Base-by-base conservation (phyloP, 1,140 invertebrate species). In the Chrysopa pallens region DNA sequence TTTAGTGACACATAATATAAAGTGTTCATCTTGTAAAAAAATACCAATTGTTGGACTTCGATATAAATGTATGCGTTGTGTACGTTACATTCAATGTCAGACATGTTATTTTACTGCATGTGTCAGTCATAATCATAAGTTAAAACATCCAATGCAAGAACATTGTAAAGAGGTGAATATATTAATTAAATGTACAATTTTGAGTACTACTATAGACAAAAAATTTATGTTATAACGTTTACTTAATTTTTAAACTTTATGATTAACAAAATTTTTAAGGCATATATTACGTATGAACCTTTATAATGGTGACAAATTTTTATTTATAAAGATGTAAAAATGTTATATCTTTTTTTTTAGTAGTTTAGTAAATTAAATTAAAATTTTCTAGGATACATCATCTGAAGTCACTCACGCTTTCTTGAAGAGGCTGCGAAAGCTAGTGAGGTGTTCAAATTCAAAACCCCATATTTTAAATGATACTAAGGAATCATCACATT, bases 71-170 rank as follows among this genome's bases (percentile, higher is more conserved):
- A 56, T 82, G 39, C 70, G 70, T 48, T 84, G 80, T 58, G 69
- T 81, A 45, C 74, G 71, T 48, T 81, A 78, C 57, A 74, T 78
- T 56, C 68, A 82, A 48, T 84, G 81, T 57, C 81, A 84, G 56
- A 71, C 70, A 43, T 84, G 81, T 59, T 84, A 84, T 61, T 79
- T 84, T 54, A 70, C 68, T 46, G 78, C 76, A n/a, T 56, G 68
- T 46, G 68, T 66, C 40, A 71, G 66, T 13, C 75, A 78, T 59
- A 68, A 66, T 35, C 81, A 85, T 56, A 83, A 82, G 63, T 54
- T 76, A 8, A 68, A 67, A 8, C 81, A 85, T 64, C 73, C 75
- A 33, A 76, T 66, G 55, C 76, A 80, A 58, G 82, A 85, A 64
- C 83, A 83, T 59, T 80, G 75, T 49, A 55, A 52, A 43, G 52